Evolutionary conservation across 2,888 invertebrate species (phyloP).

Genomic region (Cosmia pyralina): DNA sequence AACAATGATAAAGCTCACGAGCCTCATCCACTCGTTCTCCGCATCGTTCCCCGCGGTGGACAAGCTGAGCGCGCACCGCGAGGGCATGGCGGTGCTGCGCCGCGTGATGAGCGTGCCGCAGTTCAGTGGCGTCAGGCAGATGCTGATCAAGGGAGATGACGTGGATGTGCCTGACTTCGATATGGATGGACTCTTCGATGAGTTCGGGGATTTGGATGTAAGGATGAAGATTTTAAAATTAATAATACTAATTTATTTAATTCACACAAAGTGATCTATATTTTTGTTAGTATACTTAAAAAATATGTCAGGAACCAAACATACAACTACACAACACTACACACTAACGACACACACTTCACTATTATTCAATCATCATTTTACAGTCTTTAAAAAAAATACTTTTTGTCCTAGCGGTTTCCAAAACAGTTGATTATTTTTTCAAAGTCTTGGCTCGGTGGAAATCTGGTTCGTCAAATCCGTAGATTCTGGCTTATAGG

Average conservation of each 20-base stretch:
- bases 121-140: slow-evolving; percentile 70
- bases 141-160: slow-evolving; percentile 66
- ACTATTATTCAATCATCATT: too few relatives aligned
- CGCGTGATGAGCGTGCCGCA: slow-evolving; percentile 71
- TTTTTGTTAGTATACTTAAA: too few relatives aligned
- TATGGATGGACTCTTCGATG: slow-evolving; percentile 75
- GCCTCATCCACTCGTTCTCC: slow-evolving; percentile 82
- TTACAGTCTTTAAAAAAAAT: too few relatives aligned
- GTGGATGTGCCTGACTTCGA: slow-evolving; percentile 69
- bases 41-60: slow-evolving; percentile 77
- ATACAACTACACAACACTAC: too few relatives aligned
- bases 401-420: too few relatives aligned
- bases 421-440: neutral
- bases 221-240: neutral
- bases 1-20: slow-evolving; percentile 83
- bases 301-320: too few relatives aligned
- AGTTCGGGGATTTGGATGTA: slow-evolving; percentile 80
- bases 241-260: too few relatives aligned
- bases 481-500: neutral
- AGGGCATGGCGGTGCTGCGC: slow-evolving; percentile 75
- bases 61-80: slow-evolving; percentile 74
- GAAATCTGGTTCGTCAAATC: neutral
- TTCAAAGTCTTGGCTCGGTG: neutral
- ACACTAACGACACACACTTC: too few relatives aligned
- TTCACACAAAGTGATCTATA: too few relatives aligned